phyloP scores from a whole-genome alignment of 64 coral and sea anemone genomes.

The Montipora sp. region DNA sequence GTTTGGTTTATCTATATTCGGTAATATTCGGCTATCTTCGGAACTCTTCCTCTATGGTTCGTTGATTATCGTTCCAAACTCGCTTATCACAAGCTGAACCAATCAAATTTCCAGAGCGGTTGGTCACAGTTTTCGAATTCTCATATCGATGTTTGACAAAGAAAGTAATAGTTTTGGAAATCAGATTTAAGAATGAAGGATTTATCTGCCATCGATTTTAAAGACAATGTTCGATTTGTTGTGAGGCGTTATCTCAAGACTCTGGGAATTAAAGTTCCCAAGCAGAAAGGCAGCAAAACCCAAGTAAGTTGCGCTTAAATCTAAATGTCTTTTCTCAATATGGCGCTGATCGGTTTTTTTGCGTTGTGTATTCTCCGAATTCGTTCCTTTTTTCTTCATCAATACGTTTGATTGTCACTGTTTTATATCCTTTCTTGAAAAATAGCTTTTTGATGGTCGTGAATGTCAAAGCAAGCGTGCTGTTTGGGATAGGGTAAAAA shows the following conservation, averaged over 20 bases:
- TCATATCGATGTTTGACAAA: slow-evolving; percentile 11
- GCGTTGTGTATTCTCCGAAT: no score
- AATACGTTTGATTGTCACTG: no score
- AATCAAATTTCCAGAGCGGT: slow-evolving; percentile 75
- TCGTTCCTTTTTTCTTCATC: no score
- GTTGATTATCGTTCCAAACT: background rate
- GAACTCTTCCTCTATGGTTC: background rate
- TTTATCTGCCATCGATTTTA: slow-evolving; percentile 93
- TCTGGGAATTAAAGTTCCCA: slow-evolving; percentile 95
- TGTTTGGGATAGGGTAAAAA: no score
- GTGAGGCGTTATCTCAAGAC: slow-evolving; percentile 84
- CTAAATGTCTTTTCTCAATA: no score
- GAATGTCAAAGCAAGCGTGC: no score
- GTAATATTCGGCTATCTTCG: background rate
- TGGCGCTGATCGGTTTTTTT: no score
- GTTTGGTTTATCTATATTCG: background rate
- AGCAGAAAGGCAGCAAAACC: slow-evolving; percentile 64
- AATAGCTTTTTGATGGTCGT: no score
- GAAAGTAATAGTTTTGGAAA: background rate
- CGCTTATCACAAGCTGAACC: background rate
- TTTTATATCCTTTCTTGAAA: no score
- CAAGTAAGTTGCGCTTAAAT: slow-evolving; percentile 56
- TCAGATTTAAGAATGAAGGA: slow-evolving; percentile 79
- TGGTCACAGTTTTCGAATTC: slow-evolving; percentile 74
- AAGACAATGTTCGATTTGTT: slow-evolving; percentile 90